Percentiles rank a stretch among this genome's conserved stretches.
Evolutionary conservation across 2,113 vertebrate genomes (phyloP).

Genomic region (Columbina picui): DNA sequence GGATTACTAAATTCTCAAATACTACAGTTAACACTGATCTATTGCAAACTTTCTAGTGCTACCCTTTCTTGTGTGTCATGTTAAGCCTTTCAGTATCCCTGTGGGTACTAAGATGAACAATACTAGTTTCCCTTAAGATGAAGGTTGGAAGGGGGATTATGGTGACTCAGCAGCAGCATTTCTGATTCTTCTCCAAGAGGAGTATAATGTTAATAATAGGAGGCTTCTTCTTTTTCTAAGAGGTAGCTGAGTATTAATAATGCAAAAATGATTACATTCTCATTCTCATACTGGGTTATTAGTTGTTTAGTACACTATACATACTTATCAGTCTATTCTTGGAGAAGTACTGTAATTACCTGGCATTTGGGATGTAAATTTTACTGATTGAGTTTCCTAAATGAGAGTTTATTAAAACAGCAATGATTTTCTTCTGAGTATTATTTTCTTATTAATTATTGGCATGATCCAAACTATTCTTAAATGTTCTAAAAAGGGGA

Average conservation of each 20-base stretch:
- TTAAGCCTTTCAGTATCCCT: neutral
- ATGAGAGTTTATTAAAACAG: slow-evolving; percentile 40
- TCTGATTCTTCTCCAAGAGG: neutral
- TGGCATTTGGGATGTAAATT: slow-evolving; percentile 52
- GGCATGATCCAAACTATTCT: neutral
- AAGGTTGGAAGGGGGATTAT: neutral
- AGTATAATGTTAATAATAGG: neutral
- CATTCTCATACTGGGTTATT: neutral
- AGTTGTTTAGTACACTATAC: neutral
- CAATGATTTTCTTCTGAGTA: slow-evolving; percentile 31
- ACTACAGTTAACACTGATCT: neutral
- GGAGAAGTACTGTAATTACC: slow-evolving; percentile 42
- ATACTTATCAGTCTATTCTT: slow-evolving; percentile 35
- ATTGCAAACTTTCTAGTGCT: neutral
- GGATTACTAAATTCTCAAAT: neutral
- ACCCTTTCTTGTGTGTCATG: neutral
- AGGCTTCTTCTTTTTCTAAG: neutral
- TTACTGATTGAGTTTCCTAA: slow-evolving; percentile 60
- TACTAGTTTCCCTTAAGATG: neutral
- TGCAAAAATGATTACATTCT: neutral
- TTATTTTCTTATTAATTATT: slow-evolving; percentile 53
- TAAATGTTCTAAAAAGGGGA: neutral
- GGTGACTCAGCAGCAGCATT: neutral
- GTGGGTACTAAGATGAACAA: neutral
- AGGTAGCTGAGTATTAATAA: neutral